Evolutionary conservation across 2,888 invertebrate genomes (phyloP).

Genomic region (Eumacrocentrus americanus): DNA sequence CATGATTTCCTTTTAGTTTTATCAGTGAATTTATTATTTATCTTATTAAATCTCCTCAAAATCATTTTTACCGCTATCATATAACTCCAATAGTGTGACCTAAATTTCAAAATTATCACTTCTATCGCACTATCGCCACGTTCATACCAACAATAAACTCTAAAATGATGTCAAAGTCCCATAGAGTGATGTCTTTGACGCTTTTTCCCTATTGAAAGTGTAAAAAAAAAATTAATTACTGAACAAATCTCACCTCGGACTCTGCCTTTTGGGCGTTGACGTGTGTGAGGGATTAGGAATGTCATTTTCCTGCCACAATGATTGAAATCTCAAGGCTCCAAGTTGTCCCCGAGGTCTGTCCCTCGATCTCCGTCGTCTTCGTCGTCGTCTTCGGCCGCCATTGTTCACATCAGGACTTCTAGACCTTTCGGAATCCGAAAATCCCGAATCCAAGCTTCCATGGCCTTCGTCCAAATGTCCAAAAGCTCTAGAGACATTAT

Average conservation of each 20-base stretch:
- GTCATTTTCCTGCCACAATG: constrained; percentile 38
- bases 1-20: no score
- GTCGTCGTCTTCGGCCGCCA: constrained; percentile 29
- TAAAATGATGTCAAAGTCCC: no score
- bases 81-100: no score
- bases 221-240: no score
- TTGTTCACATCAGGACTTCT: constrained; percentile 44
- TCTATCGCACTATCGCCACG: no score
- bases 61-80: no score
- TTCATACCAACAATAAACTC: no score
- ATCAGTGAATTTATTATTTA: no score
- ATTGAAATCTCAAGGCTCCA: constrained; percentile 26
- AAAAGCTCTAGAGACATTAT: constrained; percentile 15
- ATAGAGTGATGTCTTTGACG: no score
- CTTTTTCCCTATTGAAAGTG: no score
- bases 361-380: constrained; percentile 31
- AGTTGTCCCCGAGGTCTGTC: constrained; percentile 30
- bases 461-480: constrained; percentile 11
- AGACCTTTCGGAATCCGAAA: constrained; percentile 79
- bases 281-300: constrained; percentile 47
- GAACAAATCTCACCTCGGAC: background rate
- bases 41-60: no score
- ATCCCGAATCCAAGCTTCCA: constrained; percentile 79
- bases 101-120: no score
- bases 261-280: constrained; percentile 50